phyloP scores from a whole-genome alignment of 2,888 invertebrate genomes.

The Brenthis hecate region DNA sequence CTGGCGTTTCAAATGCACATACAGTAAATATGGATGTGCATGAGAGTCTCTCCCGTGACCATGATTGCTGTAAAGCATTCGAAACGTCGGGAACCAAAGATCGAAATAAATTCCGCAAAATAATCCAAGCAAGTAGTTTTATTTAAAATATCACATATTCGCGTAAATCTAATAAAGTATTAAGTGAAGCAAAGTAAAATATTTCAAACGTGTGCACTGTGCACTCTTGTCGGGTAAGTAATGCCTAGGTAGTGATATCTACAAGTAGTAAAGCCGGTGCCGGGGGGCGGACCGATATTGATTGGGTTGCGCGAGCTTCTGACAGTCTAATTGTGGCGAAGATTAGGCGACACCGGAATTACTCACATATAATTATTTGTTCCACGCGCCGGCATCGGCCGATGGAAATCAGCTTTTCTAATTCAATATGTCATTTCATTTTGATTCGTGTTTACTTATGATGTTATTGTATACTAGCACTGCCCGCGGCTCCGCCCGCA shows the following conservation, averaged over 20 bases:
- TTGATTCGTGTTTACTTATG: not conserved
- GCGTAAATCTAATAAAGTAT: no score
- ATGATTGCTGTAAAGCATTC: no score
- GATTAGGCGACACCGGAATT: constrained; percentile 17
- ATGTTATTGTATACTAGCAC: no score
- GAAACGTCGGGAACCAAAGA: no score
- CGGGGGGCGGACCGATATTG: constrained; percentile 49
- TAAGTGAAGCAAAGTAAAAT: no score
- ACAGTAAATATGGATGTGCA: no score
- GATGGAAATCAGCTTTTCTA: constrained; percentile 12
- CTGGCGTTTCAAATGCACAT: no score
- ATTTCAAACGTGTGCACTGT: not conserved
- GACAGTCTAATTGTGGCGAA: constrained; percentile 46
- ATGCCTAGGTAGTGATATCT: not conserved
- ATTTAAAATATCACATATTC: no score
- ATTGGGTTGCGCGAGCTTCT: constrained; percentile 45
- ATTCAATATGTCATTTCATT: not conserved
- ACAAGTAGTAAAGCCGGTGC: constrained; percentile 10
- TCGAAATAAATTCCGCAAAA: no score
- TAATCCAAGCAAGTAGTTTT: no score
- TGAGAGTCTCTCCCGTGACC: no score
- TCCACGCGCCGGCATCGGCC: not conserved
- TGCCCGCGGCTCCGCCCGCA: no score
- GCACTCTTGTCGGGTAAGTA: not conserved
- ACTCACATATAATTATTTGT: constrained; percentile 14